phyloP scores from a whole-genome alignment of 2,888 invertebrate genomes.

The Cyrtodaria siliqua region DNA sequence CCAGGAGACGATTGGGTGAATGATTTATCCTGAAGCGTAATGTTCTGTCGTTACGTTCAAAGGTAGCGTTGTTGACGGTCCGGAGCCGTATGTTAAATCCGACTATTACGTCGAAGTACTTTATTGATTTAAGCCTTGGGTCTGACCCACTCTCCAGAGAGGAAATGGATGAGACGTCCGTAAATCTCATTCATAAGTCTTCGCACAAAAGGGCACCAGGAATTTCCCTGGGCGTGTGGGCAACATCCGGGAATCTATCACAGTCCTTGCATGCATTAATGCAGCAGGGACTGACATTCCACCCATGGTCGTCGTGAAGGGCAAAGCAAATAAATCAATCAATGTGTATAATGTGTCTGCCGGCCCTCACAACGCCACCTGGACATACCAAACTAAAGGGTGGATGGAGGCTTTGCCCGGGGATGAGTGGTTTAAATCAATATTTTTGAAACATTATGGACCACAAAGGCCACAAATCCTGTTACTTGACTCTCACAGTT shows the following conservation, averaged over 20 bases:
- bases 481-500: too few species aligned
- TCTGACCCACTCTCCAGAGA: too few species aligned
- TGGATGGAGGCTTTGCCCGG: conserved; percentile 28
- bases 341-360: conserved; percentile 9
- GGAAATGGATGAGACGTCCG: conserved; percentile 47
- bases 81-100: too few species aligned
- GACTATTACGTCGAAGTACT: too few species aligned
- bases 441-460: conserved; percentile 18
- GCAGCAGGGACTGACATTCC: conserved; percentile 39
- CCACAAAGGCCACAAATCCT: too few species aligned
- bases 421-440: conserved; percentile 16
- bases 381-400: conserved; percentile 25
- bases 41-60: too few species aligned
- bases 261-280: conserved; percentile 44
- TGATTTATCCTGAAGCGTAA: too few species aligned
- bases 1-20: conserved; percentile 16
- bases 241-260: conserved; percentile 25
- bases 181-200: conserved; percentile 32
- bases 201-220: conserved; percentile 14
- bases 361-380: conserved; percentile 6
- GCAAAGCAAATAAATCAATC: conserved; percentile 15
- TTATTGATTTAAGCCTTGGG: too few species aligned
- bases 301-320: conserved; percentile 35
- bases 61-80: too few species aligned
- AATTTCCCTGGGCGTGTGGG: conserved; percentile 30